Conservation (phyloP, 2,113 vertebrate genomes). For the Acinonyx jubatus region DNA sequence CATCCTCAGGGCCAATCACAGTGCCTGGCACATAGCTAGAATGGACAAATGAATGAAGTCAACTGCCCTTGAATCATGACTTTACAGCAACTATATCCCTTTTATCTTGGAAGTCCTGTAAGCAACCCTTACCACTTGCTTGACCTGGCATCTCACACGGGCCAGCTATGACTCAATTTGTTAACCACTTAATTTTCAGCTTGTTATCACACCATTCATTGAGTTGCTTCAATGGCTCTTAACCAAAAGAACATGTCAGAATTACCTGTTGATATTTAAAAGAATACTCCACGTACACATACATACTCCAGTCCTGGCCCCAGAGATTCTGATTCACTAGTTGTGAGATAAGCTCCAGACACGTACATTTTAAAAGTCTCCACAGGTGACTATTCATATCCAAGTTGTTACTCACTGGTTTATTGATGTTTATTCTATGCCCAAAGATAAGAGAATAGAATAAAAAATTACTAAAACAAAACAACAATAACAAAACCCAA, state of each 20-base stretch:
- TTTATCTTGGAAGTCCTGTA: neutral
- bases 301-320: neutral
- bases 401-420: neutral
- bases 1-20: neutral
- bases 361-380: neutral
- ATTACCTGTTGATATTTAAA: neutral
- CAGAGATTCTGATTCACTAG: neutral
- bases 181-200: neutral
- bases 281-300: neutral
- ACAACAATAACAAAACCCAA: neutral
- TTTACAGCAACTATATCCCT: neutral
- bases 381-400: neutral
- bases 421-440: neutral
- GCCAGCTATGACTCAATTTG: neutral
- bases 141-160: neutral
- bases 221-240: neutral
- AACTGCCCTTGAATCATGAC: neutral
- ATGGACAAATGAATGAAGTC: conserved; percentile 38
- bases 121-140: neutral
- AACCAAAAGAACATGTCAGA: neutral
- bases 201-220: neutral
- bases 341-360: neutral
- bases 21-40: neutral
- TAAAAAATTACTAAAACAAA: neutral
- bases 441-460: neutral